A percentile compares a stretch with the other conserved stretches of the same genome.
Evolutionary conservation across 2,888 invertebrate species (phyloP).

Genomic region (Philonicus albiceps): DNA sequence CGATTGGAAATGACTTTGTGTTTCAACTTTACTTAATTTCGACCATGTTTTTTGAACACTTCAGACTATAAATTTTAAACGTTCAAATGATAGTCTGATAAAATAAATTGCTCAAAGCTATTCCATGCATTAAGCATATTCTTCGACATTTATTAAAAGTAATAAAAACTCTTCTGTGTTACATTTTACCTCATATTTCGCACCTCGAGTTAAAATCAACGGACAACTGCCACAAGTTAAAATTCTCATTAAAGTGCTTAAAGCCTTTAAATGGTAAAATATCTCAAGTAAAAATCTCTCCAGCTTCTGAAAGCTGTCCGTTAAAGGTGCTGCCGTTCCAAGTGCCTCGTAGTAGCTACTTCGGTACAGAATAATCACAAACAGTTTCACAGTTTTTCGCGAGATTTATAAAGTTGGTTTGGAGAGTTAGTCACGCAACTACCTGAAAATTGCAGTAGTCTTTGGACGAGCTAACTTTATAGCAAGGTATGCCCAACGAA

Average conservation of each 20-base stretch:
- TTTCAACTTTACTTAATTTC: no score
- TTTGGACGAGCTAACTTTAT: not conserved
- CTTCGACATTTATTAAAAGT: not conserved
- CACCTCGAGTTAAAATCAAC: not conserved
- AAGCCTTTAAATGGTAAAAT: not conserved
- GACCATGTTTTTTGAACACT: no score
- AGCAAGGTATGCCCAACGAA: not conserved
- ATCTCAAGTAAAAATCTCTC: not conserved
- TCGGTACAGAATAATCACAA: not conserved
- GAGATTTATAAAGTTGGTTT: not conserved
- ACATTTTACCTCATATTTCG: not conserved
- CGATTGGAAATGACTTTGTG: no score
- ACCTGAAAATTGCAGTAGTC: not conserved
- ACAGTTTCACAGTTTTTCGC: not conserved
- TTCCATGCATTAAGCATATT: not conserved
- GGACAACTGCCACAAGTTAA: not conserved
- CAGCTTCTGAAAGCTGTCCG: not conserved
- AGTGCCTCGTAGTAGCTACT: not conserved
- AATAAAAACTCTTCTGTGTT: not conserved
- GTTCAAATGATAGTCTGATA: not conserved
- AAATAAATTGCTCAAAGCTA: not conserved
- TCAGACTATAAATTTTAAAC: no score
- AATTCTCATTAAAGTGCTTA: not conserved
- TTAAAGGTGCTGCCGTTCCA: not conserved
- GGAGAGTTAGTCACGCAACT: not conserved